Evolutionary conservation across 1,140 invertebrate genomes (phyloP).

Genomic region (Cotesia glomerata): DNA sequence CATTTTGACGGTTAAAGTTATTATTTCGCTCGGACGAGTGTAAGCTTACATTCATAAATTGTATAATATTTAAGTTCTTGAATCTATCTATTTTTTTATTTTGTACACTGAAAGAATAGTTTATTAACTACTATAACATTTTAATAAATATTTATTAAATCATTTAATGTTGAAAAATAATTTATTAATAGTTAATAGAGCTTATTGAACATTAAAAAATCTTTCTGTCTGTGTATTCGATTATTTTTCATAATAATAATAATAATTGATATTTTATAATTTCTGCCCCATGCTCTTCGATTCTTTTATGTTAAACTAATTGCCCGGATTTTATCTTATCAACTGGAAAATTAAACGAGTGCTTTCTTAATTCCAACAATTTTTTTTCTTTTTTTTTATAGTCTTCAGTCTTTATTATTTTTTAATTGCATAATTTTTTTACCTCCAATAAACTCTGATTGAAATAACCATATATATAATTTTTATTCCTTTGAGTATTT

Average conservation of each 20-base stretch:
- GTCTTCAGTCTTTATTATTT: not conserved
- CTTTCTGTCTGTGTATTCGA: too few species aligned
- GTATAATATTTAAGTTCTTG: conserved; percentile 13
- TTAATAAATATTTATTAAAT: too few species aligned
- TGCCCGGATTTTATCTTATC: conserved; percentile 41
- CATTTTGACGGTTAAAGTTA: conserved; percentile 19
- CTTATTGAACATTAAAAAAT: too few species aligned
- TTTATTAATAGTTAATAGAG: too few species aligned
- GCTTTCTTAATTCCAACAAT: conserved; percentile 19
- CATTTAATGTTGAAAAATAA: too few species aligned
- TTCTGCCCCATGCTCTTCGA: not conserved
- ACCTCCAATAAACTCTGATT: too few species aligned
- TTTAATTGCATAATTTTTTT: not conserved
- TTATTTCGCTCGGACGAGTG: conserved; percentile 16
- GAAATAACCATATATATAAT: too few species aligned
- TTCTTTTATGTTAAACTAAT: conserved; percentile 35
- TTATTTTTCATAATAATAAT: too few species aligned
- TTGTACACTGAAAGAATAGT: not conserved
- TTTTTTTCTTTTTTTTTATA: conserved; percentile 6
- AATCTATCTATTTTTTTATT: not conserved
- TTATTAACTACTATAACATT: too few species aligned
- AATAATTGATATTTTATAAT: not conserved
- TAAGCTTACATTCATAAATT: conserved; percentile 14
- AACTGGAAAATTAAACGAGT: conserved; percentile 30
- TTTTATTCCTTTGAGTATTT: too few species aligned